Percentiles rank a stretch among this genome's conserved stretches.
phyloP scores from a whole-genome alignment of 2,113 vertebrate genomes.

The Microtus montanus region DNA sequence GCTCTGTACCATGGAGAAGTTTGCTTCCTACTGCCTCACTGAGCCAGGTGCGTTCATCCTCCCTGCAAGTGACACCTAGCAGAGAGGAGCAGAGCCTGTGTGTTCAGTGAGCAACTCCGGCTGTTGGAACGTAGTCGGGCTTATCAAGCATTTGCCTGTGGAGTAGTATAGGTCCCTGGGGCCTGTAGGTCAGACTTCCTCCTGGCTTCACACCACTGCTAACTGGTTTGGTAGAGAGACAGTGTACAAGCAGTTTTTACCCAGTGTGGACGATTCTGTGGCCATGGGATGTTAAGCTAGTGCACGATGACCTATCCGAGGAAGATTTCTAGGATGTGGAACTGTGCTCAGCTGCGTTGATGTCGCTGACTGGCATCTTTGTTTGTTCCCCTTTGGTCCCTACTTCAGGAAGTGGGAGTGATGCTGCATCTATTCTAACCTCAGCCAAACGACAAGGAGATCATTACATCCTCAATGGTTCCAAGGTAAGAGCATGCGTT shows the following conservation, averaged over 20 bases:
- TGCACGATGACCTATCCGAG: not conserved
- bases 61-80: accelerated
- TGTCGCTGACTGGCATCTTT: constrained; percentile 8
- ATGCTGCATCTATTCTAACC: constrained; percentile 95
- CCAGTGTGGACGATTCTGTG: not conserved
- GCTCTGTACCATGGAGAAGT: constrained; percentile 95
- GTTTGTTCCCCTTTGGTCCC: not conserved
- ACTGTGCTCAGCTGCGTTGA: not conserved
- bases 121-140: accelerated
- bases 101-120: not conserved
- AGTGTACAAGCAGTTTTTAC: not conserved
- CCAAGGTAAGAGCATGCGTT: constrained; percentile 89
- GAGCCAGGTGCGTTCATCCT: constrained; percentile 91
- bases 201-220: not conserved
- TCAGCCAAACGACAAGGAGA: constrained; percentile 91
- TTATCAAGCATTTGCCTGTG: not conserved
- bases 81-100: not conserved
- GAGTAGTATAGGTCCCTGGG: not conserved
- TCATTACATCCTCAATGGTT: constrained; percentile 94
- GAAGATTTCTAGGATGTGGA: not conserved
- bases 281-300: not conserved
- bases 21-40: constrained; percentile 97
- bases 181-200: not conserved
- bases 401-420: constrained; percentile 93
- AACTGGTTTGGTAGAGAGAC: not conserved